Conservation (phyloP, 2,113 vertebrate species). For the Spizaetus ornatus region DNA sequence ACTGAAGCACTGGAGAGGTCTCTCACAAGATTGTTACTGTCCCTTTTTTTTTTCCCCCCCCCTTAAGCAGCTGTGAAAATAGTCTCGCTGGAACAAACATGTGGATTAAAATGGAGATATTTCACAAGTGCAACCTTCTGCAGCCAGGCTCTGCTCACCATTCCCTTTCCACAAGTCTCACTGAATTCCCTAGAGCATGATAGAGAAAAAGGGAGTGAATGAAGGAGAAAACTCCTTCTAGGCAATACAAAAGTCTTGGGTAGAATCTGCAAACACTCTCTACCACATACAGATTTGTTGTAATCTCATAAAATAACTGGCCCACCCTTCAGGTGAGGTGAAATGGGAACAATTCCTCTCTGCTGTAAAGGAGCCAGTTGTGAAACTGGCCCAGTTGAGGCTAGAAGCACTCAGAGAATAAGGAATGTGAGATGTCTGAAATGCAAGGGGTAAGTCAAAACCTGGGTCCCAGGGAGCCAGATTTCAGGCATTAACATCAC, state of each 20-base stretch:
- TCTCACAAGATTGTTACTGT: conserved; percentile 47
- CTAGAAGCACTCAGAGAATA: background rate
- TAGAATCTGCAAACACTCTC: background rate
- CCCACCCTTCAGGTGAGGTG: background rate
- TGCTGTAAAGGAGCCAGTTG: background rate
- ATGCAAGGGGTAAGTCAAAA: background rate
- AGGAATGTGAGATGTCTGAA: background rate
- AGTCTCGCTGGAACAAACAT: conserved; percentile 45
- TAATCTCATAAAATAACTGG: background rate
- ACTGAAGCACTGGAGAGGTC: conserved; percentile 40
- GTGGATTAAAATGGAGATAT: conserved; percentile 13
- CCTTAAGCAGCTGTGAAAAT: conserved; percentile 55
- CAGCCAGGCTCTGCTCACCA: background rate
- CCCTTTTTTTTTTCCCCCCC: background rate
- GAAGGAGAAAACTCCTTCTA: background rate
- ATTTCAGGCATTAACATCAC: background rate
- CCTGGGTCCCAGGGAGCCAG: background rate
- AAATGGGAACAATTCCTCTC: background rate
- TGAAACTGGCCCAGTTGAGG: background rate
- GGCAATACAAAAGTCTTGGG: background rate
- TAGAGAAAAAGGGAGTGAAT: background rate
- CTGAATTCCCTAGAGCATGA: background rate
- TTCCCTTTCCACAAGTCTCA: background rate
- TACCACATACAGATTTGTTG: background rate
- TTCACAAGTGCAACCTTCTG: conserved; percentile 38